Evolutionary conservation across 2,888 invertebrate genomes (phyloP).

Genomic region (Rhagophthalmus giganteus): DNA sequence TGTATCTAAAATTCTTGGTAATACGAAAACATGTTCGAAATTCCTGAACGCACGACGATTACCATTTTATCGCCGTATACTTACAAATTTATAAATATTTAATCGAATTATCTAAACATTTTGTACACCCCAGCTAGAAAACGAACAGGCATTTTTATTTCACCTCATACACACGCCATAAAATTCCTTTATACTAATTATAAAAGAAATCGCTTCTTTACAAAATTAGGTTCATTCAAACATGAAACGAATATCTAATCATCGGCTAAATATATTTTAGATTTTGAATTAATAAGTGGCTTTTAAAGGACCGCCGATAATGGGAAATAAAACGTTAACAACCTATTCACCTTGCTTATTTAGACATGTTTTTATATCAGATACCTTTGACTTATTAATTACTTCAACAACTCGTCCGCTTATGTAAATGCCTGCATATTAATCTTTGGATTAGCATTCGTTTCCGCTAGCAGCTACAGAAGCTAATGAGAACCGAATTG

Average conservation of each 20-base stretch:
- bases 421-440: conserved; percentile 36
- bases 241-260: conserved; percentile 2
- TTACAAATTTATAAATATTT: too few species aligned
- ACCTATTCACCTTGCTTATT: conserved; percentile 32
- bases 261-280: conserved; percentile 12
- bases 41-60: too few species aligned
- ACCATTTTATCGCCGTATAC: too few species aligned
- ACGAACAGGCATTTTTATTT: too few species aligned
- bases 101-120: too few species aligned
- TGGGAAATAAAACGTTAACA: conserved; percentile 26
- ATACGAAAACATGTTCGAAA: too few species aligned
- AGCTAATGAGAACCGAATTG: conserved; percentile 38
- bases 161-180: too few species aligned
- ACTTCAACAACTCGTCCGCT: conserved; percentile 36
- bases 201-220: background rate
- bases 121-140: too few species aligned
- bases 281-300: conserved; percentile 8
- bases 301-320: conserved; percentile 16
- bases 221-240: conserved; percentile 13
- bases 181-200: background rate
- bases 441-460: conserved; percentile 34
- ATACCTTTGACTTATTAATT: conserved; percentile 36
- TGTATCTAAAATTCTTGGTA: too few species aligned
- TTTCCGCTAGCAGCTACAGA: conserved; percentile 33
- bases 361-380: conserved; percentile 27